Evolutionary conservation across 2,113 vertebrate species (phyloP).

Genomic region (Aplodontia rufa): DNA sequence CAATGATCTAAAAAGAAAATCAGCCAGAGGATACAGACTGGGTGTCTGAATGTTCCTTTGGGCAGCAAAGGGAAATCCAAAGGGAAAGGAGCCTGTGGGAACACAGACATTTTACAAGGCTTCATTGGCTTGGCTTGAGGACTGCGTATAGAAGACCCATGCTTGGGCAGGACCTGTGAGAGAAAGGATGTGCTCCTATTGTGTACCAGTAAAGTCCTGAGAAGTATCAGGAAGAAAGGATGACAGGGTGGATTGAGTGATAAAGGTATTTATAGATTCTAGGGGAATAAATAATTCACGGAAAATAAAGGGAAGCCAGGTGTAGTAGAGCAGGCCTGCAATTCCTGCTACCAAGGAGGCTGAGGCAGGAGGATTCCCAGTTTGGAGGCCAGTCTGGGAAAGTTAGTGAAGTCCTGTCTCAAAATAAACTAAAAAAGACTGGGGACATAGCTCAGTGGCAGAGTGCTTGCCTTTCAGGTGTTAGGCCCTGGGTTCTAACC

Average conservation of each 20-base stretch:
- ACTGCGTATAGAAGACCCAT: neutral
- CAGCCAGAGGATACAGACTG: neutral
- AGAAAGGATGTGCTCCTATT: neutral
- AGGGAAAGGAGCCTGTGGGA: neutral
- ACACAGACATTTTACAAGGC: neutral
- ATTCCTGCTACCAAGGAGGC: too few relatives aligned
- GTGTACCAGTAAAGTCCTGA: neutral
- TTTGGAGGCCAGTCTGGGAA: too few relatives aligned
- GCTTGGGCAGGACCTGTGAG: neutral
- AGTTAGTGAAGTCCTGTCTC: too few relatives aligned
- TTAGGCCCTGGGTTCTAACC: too few relatives aligned
- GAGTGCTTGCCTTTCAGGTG: too few relatives aligned
- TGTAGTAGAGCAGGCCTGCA: too few relatives aligned
- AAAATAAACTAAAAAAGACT: too few relatives aligned
- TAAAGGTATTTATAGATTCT: neutral
- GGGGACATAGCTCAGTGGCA: too few relatives aligned
- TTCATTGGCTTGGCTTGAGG: neutral
- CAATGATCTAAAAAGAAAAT: neutral
- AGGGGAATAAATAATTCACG: neutral
- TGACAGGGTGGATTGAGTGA: neutral
- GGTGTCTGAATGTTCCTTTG: neutral
- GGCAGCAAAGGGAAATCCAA: neutral
- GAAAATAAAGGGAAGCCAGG: neutral
- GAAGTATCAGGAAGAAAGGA: neutral
- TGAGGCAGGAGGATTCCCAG: too few relatives aligned